phyloP scores from a whole-genome alignment of 2,797 vertebrate species.

The Rallus crepitans region DNA sequence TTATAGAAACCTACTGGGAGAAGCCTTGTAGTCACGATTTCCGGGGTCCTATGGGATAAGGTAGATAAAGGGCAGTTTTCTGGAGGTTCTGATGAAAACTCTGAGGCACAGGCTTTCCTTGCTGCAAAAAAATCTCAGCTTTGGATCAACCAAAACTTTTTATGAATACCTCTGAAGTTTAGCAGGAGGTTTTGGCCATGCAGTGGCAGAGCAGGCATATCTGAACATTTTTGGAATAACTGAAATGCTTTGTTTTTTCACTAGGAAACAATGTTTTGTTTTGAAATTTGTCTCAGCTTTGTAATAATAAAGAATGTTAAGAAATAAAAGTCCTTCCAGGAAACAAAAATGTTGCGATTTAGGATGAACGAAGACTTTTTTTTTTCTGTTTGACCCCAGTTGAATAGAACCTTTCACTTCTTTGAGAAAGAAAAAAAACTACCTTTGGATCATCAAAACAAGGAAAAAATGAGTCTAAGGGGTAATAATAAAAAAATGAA shows the following conservation, averaged over 20 bases:
- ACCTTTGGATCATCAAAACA: background rate
- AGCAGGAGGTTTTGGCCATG: background rate
- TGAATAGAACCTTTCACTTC: background rate
- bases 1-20: accelerated
- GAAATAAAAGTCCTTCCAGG: background rate
- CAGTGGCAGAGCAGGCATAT: background rate
- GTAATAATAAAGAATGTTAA: background rate
- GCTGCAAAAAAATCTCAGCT: background rate
- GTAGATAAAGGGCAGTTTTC: background rate
- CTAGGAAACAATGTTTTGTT: slow-evolving; percentile 1
- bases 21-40: background rate
- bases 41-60: background rate
- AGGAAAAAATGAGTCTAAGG: background rate
- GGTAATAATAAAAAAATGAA: background rate
- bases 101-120: background rate
- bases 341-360: background rate
- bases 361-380: background rate
- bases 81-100: background rate
- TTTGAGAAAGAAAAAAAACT: background rate
- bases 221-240: background rate
- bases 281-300: slow-evolving; percentile 25
- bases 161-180: slow-evolving; percentile 14
- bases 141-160: background rate
- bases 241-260: background rate
- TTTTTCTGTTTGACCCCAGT: background rate